A percentile compares a stretch with the other conserved stretches of the same genome.
phyloP scores from a whole-genome alignment of 2,888 invertebrate genomes.

The Pyrochroa serraticornis region DNA sequence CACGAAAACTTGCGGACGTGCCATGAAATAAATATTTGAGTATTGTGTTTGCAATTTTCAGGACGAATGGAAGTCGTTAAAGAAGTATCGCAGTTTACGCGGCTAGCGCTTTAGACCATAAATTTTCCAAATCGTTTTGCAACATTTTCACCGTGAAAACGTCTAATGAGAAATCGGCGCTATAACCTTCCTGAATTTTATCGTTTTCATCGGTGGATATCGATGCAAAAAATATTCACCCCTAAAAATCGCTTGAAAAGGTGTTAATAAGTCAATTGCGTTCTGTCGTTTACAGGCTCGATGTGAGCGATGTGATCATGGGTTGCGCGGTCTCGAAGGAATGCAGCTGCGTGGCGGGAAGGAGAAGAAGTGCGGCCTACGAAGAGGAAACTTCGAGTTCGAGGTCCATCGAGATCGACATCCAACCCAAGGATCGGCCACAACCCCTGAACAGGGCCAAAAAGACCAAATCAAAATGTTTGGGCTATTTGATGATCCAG shows the following conservation, averaged over 20 bases:
- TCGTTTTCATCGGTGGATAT: too few relatives aligned
- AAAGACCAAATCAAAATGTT: conserved; percentile 51
- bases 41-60: too few relatives aligned
- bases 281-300: neutral
- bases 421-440: conserved; percentile 56
- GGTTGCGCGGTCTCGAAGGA: conserved; percentile 28
- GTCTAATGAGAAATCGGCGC: too few relatives aligned
- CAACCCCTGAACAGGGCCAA: conserved; percentile 53
- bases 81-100: too few relatives aligned
- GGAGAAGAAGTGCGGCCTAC: conserved; percentile 53
- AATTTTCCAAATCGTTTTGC: too few relatives aligned
- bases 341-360: conserved; percentile 38
- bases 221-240: too few relatives aligned
- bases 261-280: neutral
- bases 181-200: too few relatives aligned
- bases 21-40: too few relatives aligned
- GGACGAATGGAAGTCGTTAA: too few relatives aligned
- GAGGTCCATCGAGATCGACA: conserved; percentile 23
- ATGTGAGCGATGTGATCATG: conserved; percentile 12
- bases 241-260: neutral
- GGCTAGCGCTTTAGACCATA: too few relatives aligned
- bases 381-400: conserved; percentile 52
- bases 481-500: conserved; percentile 65
- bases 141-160: too few relatives aligned
- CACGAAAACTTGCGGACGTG: too few relatives aligned